phyloP scores from a whole-genome alignment of 2,888 invertebrate genomes.

The Phengaris arion region DNA sequence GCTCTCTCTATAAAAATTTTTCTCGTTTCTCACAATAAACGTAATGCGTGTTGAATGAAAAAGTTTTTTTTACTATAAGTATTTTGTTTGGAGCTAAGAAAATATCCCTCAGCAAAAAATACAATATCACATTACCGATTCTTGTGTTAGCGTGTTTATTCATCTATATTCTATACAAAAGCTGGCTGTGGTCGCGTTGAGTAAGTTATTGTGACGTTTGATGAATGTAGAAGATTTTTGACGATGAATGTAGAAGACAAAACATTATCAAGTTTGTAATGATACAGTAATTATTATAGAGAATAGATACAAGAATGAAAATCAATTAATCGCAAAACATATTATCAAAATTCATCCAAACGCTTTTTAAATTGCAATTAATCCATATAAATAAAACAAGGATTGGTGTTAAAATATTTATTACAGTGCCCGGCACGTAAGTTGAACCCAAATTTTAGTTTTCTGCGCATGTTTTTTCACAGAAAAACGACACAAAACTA shows the following conservation, averaged over 20 bases:
- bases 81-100: slow-evolving; percentile 42
- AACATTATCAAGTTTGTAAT: neutral
- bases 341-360: neutral
- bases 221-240: too few relatives aligned
- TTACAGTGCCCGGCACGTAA: too few relatives aligned
- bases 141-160: neutral
- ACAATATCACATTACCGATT: neutral
- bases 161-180: neutral
- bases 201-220: neutral
- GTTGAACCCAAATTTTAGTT: too few relatives aligned
- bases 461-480: too few relatives aligned
- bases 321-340: too few relatives aligned
- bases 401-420: neutral
- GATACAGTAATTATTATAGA: too few relatives aligned
- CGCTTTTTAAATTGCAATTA: neutral
- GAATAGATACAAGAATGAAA: too few relatives aligned
- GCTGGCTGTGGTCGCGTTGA: neutral
- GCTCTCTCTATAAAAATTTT: slow-evolving; percentile 51
- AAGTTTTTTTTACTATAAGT: slow-evolving; percentile 71
- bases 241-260: neutral
- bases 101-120: slow-evolving; percentile 1
- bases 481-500: too few relatives aligned
- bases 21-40: slow-evolving; percentile 70
- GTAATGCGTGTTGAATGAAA: slow-evolving; percentile 62
- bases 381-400: neutral